Percentiles rank a stretch among this genome's conserved stretches.
These are phyloP conservation scores for Abrostola triplasia DNA, from an alignment of 2,888 invertebrate species.

Conservation along the genomic window DNA sequence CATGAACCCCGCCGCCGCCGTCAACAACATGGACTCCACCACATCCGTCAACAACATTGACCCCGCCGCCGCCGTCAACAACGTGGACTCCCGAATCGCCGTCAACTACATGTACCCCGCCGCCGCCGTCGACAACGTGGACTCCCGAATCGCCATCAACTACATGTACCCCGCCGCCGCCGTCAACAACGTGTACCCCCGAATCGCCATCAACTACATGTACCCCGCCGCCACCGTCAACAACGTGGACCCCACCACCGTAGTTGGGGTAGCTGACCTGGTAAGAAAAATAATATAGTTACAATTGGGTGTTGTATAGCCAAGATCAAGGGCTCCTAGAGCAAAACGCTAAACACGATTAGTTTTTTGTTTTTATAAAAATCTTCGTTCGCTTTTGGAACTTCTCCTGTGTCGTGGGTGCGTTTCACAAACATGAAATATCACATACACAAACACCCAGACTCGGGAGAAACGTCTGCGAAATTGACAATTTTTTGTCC, in stretches of 20 bases:
- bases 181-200: slow-evolving; percentile 9
- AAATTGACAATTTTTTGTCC: too few species aligned
- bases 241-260: slow-evolving; percentile 14
- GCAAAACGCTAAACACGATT: too few species aligned
- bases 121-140: neutral
- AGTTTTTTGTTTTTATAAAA: too few species aligned
- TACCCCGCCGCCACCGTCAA: slow-evolving; percentile 12
- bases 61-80: slow-evolving; percentile 2
- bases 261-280: neutral
- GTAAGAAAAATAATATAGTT: neutral
- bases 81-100: slow-evolving; percentile 4
- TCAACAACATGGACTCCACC: neutral
- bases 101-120: neutral
- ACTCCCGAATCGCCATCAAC: neutral
- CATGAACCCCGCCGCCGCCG: slow-evolving; percentile 8
- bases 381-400: too few species aligned
- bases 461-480: too few species aligned
- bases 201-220: slow-evolving; percentile 3
- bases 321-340: too few species aligned
- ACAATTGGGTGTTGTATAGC: too few species aligned
- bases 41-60: slow-evolving; percentile 12
- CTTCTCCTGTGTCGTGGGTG: too few species aligned
- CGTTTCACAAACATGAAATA: too few species aligned
- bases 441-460: too few species aligned
- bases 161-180: neutral